These are phyloP conservation scores for Caenorhabditis sp. DNA, from an alignment of 2,888 invertebrate genomes.

Conservation along the genomic window DNA sequence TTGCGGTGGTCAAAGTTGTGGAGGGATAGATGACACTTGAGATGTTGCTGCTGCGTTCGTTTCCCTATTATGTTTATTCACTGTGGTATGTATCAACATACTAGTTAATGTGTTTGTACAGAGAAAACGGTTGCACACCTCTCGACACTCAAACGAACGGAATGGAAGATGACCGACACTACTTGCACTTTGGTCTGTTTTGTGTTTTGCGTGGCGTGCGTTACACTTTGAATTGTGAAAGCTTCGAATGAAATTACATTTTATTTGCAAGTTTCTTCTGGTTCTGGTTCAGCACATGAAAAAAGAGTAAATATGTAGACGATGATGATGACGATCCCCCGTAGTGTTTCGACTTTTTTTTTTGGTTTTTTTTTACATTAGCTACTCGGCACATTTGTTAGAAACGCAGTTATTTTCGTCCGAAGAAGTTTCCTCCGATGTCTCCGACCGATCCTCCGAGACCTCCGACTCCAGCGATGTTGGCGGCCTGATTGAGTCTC, in stretches of 20 bases:
- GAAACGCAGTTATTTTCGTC: conserved; percentile 17
- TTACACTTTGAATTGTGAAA: too few species aligned
- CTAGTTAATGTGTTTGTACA: conserved; percentile 51
- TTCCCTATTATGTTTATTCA: conserved; percentile 53
- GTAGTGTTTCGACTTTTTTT: conserved; percentile 21
- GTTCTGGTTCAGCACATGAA: conserved; percentile 19
- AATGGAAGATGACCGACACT: not conserved
- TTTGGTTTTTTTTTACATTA: not conserved
- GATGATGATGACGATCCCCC: conserved; percentile 43
- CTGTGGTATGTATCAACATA: conserved; percentile 42
- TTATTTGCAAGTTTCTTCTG: conserved; percentile 15
- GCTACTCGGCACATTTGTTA: not conserved
- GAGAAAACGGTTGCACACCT: conserved; percentile 48
- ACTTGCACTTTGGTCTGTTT: not conserved
- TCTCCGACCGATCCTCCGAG: conserved; percentile 6
- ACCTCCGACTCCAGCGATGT: conserved; percentile 6
- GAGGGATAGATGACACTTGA: conserved; percentile 51
- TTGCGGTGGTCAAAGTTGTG: not conserved
- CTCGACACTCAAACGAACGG: conserved; percentile 17
- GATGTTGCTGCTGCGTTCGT: conserved; percentile 51
- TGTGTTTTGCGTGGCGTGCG: too few species aligned
- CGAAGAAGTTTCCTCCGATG: conserved; percentile 17
- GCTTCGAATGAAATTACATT: not conserved
- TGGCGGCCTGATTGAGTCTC: conserved; percentile 8
- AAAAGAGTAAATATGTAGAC: not conserved